Percentiles rank a stretch among this genome's conserved stretches.
Conservation (phyloP, 2,113 vertebrate genomes). For the Anthoscopus minutus region DNA sequence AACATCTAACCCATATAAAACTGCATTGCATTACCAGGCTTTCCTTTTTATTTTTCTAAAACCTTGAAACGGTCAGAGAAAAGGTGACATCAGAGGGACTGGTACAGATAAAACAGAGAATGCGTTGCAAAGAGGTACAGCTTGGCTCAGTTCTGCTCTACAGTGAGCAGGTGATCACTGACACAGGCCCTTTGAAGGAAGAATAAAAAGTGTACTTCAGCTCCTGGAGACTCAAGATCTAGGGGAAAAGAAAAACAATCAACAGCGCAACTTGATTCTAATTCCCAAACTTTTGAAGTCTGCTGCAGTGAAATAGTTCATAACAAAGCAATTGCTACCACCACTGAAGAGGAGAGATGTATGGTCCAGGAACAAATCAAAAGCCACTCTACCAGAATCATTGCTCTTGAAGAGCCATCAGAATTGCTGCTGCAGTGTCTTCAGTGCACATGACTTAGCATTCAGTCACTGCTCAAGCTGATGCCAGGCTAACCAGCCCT, state of each 20-base stretch:
- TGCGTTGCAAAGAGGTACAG: not conserved
- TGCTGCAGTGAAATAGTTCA: not conserved
- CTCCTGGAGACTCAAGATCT: not conserved
- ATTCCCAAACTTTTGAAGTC: not conserved
- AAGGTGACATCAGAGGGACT: not conserved
- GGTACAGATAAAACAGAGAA: not conserved
- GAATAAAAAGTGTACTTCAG: not conserved
- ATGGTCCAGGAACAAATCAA: not conserved
- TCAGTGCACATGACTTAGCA: not conserved
- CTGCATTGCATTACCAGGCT: not conserved
- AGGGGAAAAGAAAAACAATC: not conserved
- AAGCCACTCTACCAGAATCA: not conserved
- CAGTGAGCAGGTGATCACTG: not conserved
- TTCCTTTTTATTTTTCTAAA: not conserved
- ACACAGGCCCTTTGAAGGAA: not conserved
- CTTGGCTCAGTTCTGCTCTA: not conserved
- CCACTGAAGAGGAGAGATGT: not conserved
- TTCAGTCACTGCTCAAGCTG: not conserved
- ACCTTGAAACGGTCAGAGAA: not conserved
- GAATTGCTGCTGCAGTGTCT: not conserved
- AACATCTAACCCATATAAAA: not conserved
- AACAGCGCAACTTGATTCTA: not conserved
- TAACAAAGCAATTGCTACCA: conserved; percentile 3
- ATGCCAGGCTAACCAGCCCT: not conserved
- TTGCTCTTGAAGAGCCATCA: not conserved